These are phyloP conservation scores for Agriopis leucophaearia DNA, from an alignment of 2,888 invertebrate species.

Conservation along the genomic window DNA sequence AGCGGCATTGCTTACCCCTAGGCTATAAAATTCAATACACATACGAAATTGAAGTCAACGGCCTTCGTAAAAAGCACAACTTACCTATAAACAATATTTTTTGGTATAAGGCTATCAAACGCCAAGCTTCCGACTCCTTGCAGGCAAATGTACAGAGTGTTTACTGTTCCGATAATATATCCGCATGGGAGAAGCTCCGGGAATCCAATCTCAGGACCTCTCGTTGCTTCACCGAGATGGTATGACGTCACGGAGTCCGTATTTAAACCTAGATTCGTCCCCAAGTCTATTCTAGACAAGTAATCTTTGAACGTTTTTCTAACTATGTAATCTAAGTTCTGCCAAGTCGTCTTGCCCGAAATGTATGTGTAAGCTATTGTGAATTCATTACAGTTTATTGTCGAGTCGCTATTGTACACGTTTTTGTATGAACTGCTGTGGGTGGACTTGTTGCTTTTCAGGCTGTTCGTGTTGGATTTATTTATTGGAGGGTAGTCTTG, in stretches of 20 bases:
- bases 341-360: conserved; percentile 97
- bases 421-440: conserved; percentile 83
- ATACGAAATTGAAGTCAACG: conserved; percentile 18
- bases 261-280: conserved; percentile 93
- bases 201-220: conserved; percentile 92
- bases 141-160: conserved; percentile 95
- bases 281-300: conserved; percentile 96
- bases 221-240: conserved; percentile 95
- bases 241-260: conserved; percentile 97
- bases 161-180: conserved; percentile 95
- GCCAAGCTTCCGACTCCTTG: conserved; percentile 95
- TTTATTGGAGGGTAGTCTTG: conserved; percentile 80
- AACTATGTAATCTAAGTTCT: conserved; percentile 96
- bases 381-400: conserved; percentile 89
- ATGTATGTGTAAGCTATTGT: conserved; percentile 96
- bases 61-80: conserved; percentile 49
- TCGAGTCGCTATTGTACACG: conserved; percentile 82
- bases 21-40: conserved; percentile 20
- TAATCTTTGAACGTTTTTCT: conserved; percentile 98
- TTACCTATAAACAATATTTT: conserved; percentile 96
- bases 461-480: conserved; percentile 84
- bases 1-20: conserved; percentile 14
- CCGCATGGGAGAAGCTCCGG: conserved; percentile 97
- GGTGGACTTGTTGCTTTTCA: conserved; percentile 85
- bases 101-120: conserved; percentile 98